These are phyloP conservation scores for Pseudopipra pipra DNA, from an alignment of 2,113 vertebrate genomes.

Conservation along the genomic window DNA sequence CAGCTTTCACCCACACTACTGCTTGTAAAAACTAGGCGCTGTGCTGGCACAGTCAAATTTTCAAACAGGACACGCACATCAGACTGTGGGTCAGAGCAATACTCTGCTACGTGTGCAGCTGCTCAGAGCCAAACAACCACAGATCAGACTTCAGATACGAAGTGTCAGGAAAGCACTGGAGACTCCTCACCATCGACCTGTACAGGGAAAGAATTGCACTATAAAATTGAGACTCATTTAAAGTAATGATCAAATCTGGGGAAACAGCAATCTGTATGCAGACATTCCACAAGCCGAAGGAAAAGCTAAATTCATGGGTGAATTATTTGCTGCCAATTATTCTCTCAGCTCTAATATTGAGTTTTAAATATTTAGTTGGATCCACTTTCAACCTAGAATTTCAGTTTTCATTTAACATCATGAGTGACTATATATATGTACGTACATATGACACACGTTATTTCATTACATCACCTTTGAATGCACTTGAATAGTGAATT, in stretches of 20 bases:
- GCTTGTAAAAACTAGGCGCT: not conserved
- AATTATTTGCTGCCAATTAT: slow-evolving; percentile 59
- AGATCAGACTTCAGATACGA: not conserved
- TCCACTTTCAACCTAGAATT: slow-evolving; percentile 10
- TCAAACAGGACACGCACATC: not conserved
- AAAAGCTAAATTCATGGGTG: slow-evolving; percentile 24
- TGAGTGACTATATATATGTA: not conserved
- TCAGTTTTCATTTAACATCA: slow-evolving; percentile 8
- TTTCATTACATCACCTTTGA: slow-evolving; percentile 8
- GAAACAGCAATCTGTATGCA: slow-evolving; percentile 54
- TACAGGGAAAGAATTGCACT: not conserved
- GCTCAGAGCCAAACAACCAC: not conserved
- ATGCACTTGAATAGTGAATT: not conserved
- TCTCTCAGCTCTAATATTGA: slow-evolving; percentile 33
- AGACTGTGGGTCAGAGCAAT: not conserved
- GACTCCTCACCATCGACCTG: not conserved
- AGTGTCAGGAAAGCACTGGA: slow-evolving; percentile 15
- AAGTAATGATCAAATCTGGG: slow-evolving; percentile 40
- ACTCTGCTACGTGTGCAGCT: not conserved
- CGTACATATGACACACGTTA: not conserved
- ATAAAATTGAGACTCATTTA: slow-evolving; percentile 30
- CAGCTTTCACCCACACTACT: not conserved
- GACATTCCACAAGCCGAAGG: not conserved
- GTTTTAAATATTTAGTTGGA: slow-evolving; percentile 65
- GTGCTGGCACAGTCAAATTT: not conserved